Percentiles rank a stretch among this genome's conserved stretches.
phyloP scores from a whole-genome alignment of 2,797 vertebrate genomes.

The Apodemus agrarius region DNA sequence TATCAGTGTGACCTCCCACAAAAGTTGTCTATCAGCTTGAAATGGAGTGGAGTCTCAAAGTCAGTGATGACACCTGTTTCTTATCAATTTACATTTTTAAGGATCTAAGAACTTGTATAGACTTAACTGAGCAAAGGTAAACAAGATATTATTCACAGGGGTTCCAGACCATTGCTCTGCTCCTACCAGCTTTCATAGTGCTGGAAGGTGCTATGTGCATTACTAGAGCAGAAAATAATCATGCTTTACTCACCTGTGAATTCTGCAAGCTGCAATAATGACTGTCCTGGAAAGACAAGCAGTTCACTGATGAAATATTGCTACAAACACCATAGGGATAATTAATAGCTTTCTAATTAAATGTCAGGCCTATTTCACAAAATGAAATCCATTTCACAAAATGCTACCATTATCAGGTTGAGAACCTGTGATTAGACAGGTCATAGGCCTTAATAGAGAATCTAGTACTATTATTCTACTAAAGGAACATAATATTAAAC shows the following conservation, averaged over 20 bases:
- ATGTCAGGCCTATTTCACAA: not conserved
- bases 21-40: slow-evolving; percentile 42
- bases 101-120: not conserved
- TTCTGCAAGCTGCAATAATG: not conserved
- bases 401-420: not conserved
- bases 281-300: not conserved
- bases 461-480: not conserved
- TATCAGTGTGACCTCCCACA: slow-evolving; percentile 62
- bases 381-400: not conserved
- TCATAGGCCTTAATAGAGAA: not conserved
- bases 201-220: not conserved
- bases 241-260: not conserved
- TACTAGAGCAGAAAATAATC: not conserved
- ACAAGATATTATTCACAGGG: not conserved
- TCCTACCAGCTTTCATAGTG: not conserved
- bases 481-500: not conserved
- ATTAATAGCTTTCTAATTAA: not conserved
- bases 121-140: not conserved
- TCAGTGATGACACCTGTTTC: not conserved
- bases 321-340: not conserved
- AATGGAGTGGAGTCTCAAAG: not conserved
- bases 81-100: not conserved
- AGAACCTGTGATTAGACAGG: not conserved
- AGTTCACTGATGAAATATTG: not conserved
- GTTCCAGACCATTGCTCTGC: too few species aligned